A percentile compares a stretch with the other conserved stretches of the same genome.
phyloP scores from a whole-genome alignment of 2,797 vertebrate genomes.

The Mormyrops boulengeri region DNA sequence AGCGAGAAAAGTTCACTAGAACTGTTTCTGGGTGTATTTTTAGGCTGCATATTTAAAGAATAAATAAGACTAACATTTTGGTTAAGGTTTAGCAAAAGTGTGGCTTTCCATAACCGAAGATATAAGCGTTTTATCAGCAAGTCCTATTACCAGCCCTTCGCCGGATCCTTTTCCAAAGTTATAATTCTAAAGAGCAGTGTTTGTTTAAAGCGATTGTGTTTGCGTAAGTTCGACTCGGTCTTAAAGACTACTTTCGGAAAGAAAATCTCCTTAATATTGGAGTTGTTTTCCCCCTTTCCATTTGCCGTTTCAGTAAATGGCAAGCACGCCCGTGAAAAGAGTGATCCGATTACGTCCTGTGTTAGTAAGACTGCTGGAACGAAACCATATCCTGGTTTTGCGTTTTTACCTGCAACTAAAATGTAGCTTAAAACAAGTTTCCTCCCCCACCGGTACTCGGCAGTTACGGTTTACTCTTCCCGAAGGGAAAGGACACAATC shows the following conservation, averaged over 20 bases:
- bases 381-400: neutral
- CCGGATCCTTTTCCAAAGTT: slow-evolving; percentile 10
- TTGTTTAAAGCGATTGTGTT: neutral
- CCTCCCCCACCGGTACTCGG: neutral
- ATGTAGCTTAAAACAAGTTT: neutral
- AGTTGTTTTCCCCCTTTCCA: too few species aligned
- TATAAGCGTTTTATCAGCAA: slow-evolving; percentile 1
- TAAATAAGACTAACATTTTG: neutral
- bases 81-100: neutral
- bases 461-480: neutral
- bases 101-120: neutral
- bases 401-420: neutral
- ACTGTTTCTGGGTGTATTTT: neutral
- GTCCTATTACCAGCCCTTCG: neutral
- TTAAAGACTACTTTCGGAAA: neutral
- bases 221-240: neutral
- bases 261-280: neutral
- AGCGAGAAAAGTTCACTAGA: neutral
- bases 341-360: neutral
- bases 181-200: neutral
- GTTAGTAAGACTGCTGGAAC: neutral
- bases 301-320: neutral
- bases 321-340: neutral
- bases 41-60: neutral
- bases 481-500: neutral